Evolutionary conservation across 2,888 invertebrate species (phyloP), one percentile per base, ranked within the genome.

Genomic region (Leptopilina myrica): DNA sequence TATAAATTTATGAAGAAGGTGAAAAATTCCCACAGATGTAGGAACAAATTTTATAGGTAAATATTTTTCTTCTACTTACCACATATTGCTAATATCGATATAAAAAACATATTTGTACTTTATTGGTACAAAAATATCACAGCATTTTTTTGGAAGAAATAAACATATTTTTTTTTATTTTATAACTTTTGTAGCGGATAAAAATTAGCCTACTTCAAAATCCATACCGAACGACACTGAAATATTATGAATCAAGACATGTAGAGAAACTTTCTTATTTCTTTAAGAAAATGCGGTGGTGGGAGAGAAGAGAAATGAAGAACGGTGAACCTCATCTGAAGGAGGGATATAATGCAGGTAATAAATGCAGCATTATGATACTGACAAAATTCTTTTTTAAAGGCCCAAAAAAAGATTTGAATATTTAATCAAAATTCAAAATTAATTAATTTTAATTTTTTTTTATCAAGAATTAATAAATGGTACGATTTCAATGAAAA

Each of bases 191-290:
- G 46, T 80, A 79, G 20, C 26, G 46, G 64, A 11, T 43, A 15
- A 76, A 49, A 69, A 80, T 81, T 77, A 85, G 82, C 81, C 75
- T 78, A 78, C 73, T 62, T 82, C 76, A 81, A 80, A 82, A 80
- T 79, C 75, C 79, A 82, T 85, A 77, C 81, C 77, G 79, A 69
- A 81, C 64, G 66, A 81, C 84, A 85, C 85, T 84, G 83, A 80
- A 78, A 78, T 81, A 76, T 81, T 77, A 77, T 79, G 82, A 78
- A 80, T 79, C 84, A 84, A 85, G 86, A 85, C 83, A 84, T 83
- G 82, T 83, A 20, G 20, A 81, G 78, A 79, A 84, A 88, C 89
- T 88, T 88, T 89, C 89, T 88, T 85, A 86, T 88, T 88, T 85
- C 85, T 85, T 83, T 59, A 79, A 73, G 75, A 75, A 65, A 20